Percentiles rank a stretch among this genome's conserved stretches.
Conservation (phyloP, 2,888 invertebrate genomes). For the Anarsia innoxiella region DNA sequence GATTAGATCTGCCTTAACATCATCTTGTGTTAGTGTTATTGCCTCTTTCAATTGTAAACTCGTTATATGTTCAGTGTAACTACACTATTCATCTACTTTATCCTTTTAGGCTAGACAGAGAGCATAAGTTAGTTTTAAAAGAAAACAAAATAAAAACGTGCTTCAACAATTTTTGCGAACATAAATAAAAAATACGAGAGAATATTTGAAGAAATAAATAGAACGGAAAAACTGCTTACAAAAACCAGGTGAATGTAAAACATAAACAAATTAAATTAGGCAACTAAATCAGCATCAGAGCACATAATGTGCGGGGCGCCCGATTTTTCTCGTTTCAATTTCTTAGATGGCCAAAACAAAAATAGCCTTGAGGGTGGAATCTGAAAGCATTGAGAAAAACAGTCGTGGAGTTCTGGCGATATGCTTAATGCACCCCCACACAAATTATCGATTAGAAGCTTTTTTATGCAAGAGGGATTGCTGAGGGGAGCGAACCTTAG, state of each 20-base stretch:
- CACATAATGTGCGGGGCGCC: conserved; percentile 13
- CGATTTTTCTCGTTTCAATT: conserved; percentile 45
- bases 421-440: conserved; percentile 76
- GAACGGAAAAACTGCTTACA: no score
- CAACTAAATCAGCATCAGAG: conserved; percentile 5
- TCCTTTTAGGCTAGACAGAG: no score
- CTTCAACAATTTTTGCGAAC: no score
- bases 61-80: no score
- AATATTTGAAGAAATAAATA: no score
- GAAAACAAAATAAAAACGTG: no score
- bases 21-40: conserved; percentile 33
- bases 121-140: no score
- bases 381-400: conserved; percentile 71
- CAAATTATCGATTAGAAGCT: conserved; percentile 76
- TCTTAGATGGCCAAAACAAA: conserved; percentile 60
- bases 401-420: conserved; percentile 63
- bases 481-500: conserved; percentile 60
- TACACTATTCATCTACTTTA: no score
- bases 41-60: conserved; percentile 47
- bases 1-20: conserved; percentile 44
- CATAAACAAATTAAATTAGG: conserved; percentile 2
- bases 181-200: no score
- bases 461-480: conserved; percentile 75
- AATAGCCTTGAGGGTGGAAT: conserved; percentile 66
- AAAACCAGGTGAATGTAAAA: no score